phyloP scores from a whole-genome alignment of 1,140 invertebrate species.

The Micrasema minimum region DNA sequence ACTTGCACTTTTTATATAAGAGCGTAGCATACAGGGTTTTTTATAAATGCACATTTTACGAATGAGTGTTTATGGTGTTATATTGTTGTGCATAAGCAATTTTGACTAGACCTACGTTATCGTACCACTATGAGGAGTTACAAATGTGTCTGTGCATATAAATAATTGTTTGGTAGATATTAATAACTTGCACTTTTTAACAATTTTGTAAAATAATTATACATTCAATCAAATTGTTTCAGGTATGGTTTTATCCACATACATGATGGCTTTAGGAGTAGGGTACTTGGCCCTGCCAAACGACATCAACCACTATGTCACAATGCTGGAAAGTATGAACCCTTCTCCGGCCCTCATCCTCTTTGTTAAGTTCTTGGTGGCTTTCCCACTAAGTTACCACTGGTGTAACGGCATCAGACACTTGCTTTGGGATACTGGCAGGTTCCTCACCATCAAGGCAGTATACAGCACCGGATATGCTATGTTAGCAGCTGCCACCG shows the following conservation, averaged over 20 bases:
- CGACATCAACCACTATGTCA: conserved; percentile 68
- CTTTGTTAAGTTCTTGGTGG: conserved; percentile 67
- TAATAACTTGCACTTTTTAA: too few relatives aligned
- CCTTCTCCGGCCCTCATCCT: conserved; percentile 66
- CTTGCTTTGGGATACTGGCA: conserved; percentile 77
- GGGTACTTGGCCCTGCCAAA: conserved; percentile 66
- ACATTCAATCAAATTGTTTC: conserved; percentile 18
- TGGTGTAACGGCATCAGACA: conserved; percentile 78
- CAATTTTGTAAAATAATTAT: too few relatives aligned
- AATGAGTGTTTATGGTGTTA: too few relatives aligned
- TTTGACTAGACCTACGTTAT: too few relatives aligned
- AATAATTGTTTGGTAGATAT: too few relatives aligned
- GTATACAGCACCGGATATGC: conserved; percentile 77
- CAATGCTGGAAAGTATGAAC: conserved; percentile 68
- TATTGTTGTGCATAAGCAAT: too few relatives aligned
- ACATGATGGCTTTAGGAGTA: conserved; percentile 66
- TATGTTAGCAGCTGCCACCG: conserved; percentile 65
- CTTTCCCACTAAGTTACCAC: conserved; percentile 75
- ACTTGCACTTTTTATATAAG: too few relatives aligned
- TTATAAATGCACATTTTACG: too few relatives aligned
- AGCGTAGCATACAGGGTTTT: too few relatives aligned
- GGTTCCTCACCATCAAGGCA: conserved; percentile 75
- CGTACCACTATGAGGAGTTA: too few relatives aligned
- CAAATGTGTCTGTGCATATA: too few relatives aligned
- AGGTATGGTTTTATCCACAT: conserved; percentile 67